A percentile compares a stretch with the other conserved stretches of the same genome.
Evolutionary conservation across 2,888 invertebrate genomes (phyloP).

Genomic region (Unio delphinus): DNA sequence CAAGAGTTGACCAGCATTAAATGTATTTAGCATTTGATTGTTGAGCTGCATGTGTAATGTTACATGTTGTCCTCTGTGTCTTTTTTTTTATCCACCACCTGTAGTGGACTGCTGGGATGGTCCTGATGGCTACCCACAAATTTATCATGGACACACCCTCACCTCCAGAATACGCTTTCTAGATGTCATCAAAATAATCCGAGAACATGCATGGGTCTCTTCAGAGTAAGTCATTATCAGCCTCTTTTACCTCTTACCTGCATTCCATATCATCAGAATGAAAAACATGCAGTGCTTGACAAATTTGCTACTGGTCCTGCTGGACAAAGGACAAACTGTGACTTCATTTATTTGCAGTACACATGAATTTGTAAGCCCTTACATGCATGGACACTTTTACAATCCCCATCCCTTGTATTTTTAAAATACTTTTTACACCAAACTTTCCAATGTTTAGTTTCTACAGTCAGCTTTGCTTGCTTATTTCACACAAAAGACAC

Average conservation of each 20-base stretch:
- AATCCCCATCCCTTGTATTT: too few species aligned
- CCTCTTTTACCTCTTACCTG: not conserved
- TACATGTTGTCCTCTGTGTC: not conserved
- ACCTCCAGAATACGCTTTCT: slow-evolving; percentile 95
- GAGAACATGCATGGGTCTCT: slow-evolving; percentile 93
- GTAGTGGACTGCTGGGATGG: slow-evolving; percentile 97
- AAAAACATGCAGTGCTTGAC: not conserved
- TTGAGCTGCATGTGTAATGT: not conserved
- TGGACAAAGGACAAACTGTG: too few species aligned
- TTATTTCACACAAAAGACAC: too few species aligned
- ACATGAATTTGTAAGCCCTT: too few species aligned
- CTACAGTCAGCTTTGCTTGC: too few species aligned
- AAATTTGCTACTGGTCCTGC: not conserved
- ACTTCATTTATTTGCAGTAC: too few species aligned
- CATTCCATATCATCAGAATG: not conserved
- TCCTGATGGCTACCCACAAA: slow-evolving; percentile 90
- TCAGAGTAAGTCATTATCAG: slow-evolving; percentile 74
- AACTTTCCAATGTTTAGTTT: too few species aligned
- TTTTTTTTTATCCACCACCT: slow-evolving; percentile 3
- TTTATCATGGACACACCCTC: slow-evolving; percentile 97
- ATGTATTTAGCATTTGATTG: too few species aligned
- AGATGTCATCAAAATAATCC: slow-evolving; percentile 93
- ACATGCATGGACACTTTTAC: too few species aligned
- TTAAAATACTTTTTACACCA: too few species aligned
- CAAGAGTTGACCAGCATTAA: too few species aligned